Conservation (phyloP, 2,888 invertebrate genomes). For the Apoda limacodes region DNA sequence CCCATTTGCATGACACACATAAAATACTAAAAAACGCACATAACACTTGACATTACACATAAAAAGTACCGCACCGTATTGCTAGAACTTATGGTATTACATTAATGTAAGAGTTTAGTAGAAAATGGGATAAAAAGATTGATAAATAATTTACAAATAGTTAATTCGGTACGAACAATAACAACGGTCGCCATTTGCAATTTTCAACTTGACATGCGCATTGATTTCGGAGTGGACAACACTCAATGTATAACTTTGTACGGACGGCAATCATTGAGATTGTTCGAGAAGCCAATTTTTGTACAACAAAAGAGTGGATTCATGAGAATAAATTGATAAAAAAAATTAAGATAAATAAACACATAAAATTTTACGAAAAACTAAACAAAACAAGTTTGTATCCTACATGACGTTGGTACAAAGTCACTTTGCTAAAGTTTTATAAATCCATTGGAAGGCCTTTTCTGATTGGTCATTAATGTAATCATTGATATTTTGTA, state of each 20-base stretch:
- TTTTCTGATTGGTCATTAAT: conserved; percentile 41
- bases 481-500: conserved; percentile 50
- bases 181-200: conserved; percentile 99
- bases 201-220: conserved; percentile 85
- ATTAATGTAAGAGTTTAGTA: conserved; percentile 65
- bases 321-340: no score
- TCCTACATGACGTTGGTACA: conserved; percentile 27
- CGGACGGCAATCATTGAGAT: no score
- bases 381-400: no score
- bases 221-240: conserved; percentile 44
- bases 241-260: no score
- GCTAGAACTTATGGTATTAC: conserved; percentile 62
- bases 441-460: conserved; percentile 49
- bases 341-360: no score
- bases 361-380: no score
- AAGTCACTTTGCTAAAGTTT: conserved; percentile 36
- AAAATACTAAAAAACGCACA: conserved; percentile 70
- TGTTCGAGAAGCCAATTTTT: no score
- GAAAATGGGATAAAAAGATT: conserved; percentile 74
- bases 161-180: conserved; percentile 95
- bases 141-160: conserved; percentile 78
- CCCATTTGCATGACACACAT: conserved; percentile 82
- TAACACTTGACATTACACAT: conserved; percentile 67
- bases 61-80: conserved; percentile 60
- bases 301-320: no score